Percentiles rank a stretch among this genome's conserved stretches.
Evolutionary conservation across 2,888 invertebrate species (phyloP).

Genomic region (Drosophila mercatorum): DNA sequence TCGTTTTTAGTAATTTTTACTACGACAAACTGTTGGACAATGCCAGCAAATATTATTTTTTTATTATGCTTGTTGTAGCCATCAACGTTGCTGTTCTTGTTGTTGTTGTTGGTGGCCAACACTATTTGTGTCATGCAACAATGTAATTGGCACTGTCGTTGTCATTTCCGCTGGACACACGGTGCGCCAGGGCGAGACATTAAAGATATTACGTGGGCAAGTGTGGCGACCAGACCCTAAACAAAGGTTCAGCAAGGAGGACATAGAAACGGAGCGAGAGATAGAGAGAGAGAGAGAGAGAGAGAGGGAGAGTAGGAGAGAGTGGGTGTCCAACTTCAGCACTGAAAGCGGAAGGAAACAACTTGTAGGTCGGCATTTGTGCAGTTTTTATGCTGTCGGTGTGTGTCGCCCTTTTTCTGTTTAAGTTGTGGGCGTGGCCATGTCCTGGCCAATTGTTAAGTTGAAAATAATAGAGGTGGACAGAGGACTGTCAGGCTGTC

Average conservation of each 20-base stretch:
- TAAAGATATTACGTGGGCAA: conserved; percentile 66
- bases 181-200: conserved; percentile 61
- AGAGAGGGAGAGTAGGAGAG: neutral
- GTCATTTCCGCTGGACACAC: conserved; percentile 83
- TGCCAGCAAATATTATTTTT: conserved; percentile 58
- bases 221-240: conserved; percentile 33
- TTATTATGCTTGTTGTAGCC: conserved; percentile 39
- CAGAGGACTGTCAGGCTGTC: conserved; percentile 73
- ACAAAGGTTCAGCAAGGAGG: conserved; percentile 26
- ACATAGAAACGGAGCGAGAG: neutral
- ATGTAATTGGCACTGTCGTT: conserved; percentile 84
- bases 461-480: conserved; percentile 78
- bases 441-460: conserved; percentile 74
- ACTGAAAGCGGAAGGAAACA: conserved; percentile 67
- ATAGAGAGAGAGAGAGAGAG: conserved; percentile 4
- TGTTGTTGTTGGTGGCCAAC: conserved; percentile 63
- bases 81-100: conserved; percentile 27
- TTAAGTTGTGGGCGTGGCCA: conserved; percentile 58
- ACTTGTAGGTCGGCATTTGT: conserved; percentile 78
- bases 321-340: conserved; percentile 21
- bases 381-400: conserved; percentile 61
- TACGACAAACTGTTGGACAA: conserved; percentile 46
- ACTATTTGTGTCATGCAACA: conserved; percentile 84
- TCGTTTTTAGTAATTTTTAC: conserved; percentile 31
- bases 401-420: conserved; percentile 46